Percentiles rank a stretch among this genome's conserved stretches.
phyloP scores from a whole-genome alignment of 2,113 vertebrate genomes.

The Rattus norvegicus region GRCr8 NC_086020.1:173100001-173100500 shows the following conservation, averaged over 20 bases:
- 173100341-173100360: neutral
- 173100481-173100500: neutral
- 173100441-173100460: no score
- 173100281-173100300: neutral
- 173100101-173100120: neutral
- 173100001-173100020: fast-evolving
- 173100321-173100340: neutral
- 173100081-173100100: neutral
- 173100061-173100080: no score
- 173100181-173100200: neutral
- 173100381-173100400: no score
- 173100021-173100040: neutral
- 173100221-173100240: neutral
- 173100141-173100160: neutral
- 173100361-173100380: no score
- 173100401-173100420: no score
- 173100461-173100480: neutral
- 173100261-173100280: neutral
- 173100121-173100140: neutral
- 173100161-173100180: fast-evolving
- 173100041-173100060: neutral
- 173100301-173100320: neutral
- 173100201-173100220: neutral
- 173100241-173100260: no score
- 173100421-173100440: no score